Percentiles rank a stretch among this genome's conserved stretches.
phyloP scores from a whole-genome alignment of 2,113 vertebrate genomes.

The Ceyx cyanopectus region DNA sequence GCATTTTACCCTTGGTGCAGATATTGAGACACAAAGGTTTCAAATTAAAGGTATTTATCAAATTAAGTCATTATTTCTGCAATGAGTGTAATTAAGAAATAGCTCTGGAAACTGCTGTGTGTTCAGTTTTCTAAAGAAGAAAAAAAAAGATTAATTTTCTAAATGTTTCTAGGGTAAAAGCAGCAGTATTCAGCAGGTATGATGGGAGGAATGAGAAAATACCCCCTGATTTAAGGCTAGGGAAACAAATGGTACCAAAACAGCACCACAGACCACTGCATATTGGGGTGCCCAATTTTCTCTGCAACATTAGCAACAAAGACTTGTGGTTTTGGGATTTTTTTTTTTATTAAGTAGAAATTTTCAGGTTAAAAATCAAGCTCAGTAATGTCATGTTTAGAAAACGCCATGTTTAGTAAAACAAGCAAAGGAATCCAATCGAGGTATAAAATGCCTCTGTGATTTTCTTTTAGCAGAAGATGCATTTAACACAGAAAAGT shows the following conservation, averaged over 20 bases:
- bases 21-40: neutral
- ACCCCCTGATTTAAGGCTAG: neutral
- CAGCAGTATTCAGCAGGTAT: neutral
- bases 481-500: neutral
- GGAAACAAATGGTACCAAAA: neutral
- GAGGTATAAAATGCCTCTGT: neutral
- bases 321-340: neutral
- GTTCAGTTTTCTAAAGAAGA: neutral
- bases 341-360: neutral
- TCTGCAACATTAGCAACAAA: neutral
- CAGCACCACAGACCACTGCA: fast-evolving
- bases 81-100: neutral
- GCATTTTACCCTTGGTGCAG: constrained; percentile 1
- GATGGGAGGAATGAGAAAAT: neutral
- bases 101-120: neutral
- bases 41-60: constrained; percentile 59
- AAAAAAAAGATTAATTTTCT: neutral
- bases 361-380: neutral
- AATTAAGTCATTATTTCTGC: constrained; percentile 37
- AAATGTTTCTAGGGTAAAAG: constrained; percentile 14
- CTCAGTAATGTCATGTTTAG: neutral
- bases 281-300: neutral
- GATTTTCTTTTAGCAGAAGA: neutral
- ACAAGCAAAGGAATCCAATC: neutral
- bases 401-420: neutral